Base-by-base conservation (phyloP, 2,113 vertebrate species). In the Rostratula benghalensis region DNA sequence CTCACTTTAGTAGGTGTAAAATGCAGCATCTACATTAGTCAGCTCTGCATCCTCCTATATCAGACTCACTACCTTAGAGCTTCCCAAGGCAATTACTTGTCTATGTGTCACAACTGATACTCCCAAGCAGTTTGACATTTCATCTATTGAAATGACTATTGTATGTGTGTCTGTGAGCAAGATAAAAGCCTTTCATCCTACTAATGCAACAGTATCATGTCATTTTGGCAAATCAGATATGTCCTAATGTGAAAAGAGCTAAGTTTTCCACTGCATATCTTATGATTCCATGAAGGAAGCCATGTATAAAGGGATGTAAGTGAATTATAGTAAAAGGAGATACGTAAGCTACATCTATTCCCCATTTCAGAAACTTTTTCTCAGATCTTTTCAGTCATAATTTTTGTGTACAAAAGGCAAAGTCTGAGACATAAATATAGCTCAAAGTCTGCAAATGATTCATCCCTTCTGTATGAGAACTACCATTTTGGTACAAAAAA, bases 31-130 rank as follows among this genome's bases (percentile, higher is more conserved):
- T 89, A 20, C 90, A 84, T 91, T 87, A 96, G 77, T 93, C 81
- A 95, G 80, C 60, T 94, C 63, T 89, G 43, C 54, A 79, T 89
- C 70, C 27, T 81, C 43, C 78, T 79, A 8, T 89, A 68, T 75
- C 82, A 46, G 68, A 57, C 54, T 71, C 60, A 76, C 61, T 89
- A 35, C 85, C 71, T 94, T 94, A 93, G 80, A 93, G 33, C 14
- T 97, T 97, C 90, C 85, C 81, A 93, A 69, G 67, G 69, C 82
- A 96, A 92, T 94, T 93, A 90, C 75, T 89, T 96, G 76, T 94
- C 94, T 96, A 15, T 90, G 78, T 89, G 94, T 97, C 95, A 93
- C 51, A 94, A 90, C 80, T 94, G 31, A 97, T 95, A 88, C 37
- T 87, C 87, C 82, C 30, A 46, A 92, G 73, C 54, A 95, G 18